Percentiles rank a stretch among this genome's conserved stretches.
These are phyloP conservation scores for Campodea augens DNA, from an alignment of 1,140 invertebrate genomes.

Conservation along the genomic window DNA sequence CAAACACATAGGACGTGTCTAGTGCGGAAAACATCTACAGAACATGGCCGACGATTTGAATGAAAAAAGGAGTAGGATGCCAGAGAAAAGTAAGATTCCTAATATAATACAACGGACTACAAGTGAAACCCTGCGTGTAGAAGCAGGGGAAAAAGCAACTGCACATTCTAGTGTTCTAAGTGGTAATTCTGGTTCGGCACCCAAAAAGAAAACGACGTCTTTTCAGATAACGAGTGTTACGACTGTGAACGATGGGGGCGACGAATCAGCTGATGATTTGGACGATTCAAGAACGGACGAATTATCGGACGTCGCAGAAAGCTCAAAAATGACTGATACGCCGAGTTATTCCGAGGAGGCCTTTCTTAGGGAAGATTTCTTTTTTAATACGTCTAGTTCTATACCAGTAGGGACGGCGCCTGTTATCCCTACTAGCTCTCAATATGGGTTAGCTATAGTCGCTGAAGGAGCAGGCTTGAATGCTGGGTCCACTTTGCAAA, in stretches of 20 bases:
- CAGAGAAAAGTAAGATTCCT: slow-evolving; percentile 12
- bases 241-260: slow-evolving; percentile 57
- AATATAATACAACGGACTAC: slow-evolving; percentile 51
- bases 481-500: slow-evolving; percentile 28
- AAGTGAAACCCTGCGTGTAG: slow-evolving; percentile 50
- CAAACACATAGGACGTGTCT: too few species aligned
- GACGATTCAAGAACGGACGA: slow-evolving; percentile 82
- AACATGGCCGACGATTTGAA: neutral
- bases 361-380: slow-evolving; percentile 41
- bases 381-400: slow-evolving; percentile 47
- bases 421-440: slow-evolving; percentile 62
- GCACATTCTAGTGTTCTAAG: slow-evolving; percentile 17
- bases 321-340: slow-evolving; percentile 60
- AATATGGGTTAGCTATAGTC: slow-evolving; percentile 61
- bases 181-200: slow-evolving; percentile 15
- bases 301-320: slow-evolving; percentile 39
- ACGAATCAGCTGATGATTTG: slow-evolving; percentile 79
- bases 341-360: slow-evolving; percentile 68
- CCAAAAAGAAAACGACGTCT: slow-evolving; percentile 60
- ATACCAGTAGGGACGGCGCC: slow-evolving; percentile 51
- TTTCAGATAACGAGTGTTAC: slow-evolving; percentile 86
- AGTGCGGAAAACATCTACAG: too few species aligned
- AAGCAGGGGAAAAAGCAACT: slow-evolving; percentile 35
- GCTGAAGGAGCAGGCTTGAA: slow-evolving; percentile 31
- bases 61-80: neutral